phyloP scores from a whole-genome alignment of 2,113 vertebrate genomes.

The Lagopus muta region DNA sequence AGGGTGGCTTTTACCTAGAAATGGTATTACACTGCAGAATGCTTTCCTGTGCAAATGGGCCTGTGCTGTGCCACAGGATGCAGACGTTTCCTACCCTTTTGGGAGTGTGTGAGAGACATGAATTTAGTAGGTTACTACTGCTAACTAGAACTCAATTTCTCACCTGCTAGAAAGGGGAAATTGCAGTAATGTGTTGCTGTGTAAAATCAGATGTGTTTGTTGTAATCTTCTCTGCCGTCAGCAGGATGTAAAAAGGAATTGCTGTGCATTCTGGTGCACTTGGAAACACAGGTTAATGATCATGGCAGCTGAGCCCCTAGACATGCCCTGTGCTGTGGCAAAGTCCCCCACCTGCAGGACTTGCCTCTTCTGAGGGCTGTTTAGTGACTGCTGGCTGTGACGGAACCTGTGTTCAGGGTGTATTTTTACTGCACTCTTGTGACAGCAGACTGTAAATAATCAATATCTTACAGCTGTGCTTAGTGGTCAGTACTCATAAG shows the following conservation, averaged over 20 bases:
- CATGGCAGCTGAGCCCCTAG: not conserved
- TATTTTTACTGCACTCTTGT: not conserved
- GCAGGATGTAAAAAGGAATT: not conserved
- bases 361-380: not conserved
- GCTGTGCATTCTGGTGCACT: not conserved
- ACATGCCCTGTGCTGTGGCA: not conserved
- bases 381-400: not conserved
- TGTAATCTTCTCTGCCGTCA: not conserved
- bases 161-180: not conserved
- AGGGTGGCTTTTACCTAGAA: not conserved
- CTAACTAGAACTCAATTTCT: not conserved
- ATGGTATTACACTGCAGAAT: not conserved
- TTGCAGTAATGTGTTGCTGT: not conserved
- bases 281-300: not conserved
- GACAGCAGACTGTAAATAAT: not conserved
- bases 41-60: not conserved
- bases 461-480: not conserved
- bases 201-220: not conserved
- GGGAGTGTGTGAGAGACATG: not conserved
- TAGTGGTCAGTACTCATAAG: not conserved
- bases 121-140: not conserved
- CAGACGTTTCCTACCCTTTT: not conserved
- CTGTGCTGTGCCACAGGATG: not conserved
- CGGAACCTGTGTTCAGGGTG: not conserved
- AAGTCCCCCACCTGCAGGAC: not conserved